These are phyloP conservation scores for Micromys minutus DNA, from an alignment of 2,113 vertebrate genomes.

Conservation along the genomic window DNA sequence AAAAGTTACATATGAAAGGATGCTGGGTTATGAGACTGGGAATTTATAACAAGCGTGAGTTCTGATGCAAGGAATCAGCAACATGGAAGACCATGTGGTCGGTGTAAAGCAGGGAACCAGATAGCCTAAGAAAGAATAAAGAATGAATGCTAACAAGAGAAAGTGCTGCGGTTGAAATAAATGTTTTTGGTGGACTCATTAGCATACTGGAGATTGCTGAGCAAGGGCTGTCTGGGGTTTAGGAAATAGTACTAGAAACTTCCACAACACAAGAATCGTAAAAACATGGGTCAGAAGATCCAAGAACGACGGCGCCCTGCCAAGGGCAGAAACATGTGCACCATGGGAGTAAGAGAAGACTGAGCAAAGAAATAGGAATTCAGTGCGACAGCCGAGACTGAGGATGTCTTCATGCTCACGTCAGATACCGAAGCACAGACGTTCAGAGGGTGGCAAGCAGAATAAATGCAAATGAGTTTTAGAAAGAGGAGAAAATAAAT, in stretches of 20 bases:
- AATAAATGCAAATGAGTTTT: neutral
- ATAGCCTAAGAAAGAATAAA: constrained; percentile 21
- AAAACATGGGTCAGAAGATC: neutral
- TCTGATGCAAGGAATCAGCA: neutral
- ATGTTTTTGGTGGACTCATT: neutral
- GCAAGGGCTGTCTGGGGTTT: constrained; percentile 9
- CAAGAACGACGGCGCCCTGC: neutral
- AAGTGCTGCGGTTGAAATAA: neutral
- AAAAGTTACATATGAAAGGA: neutral
- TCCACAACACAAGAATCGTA: neutral
- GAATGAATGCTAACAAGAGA: neutral
- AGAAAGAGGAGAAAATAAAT: neutral
- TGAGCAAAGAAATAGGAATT: neutral
- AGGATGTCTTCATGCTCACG: neutral
- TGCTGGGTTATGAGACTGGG: neutral
- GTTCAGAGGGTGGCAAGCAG: neutral
- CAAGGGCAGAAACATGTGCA: neutral
- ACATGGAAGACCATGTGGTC: neutral
- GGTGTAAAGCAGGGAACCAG: neutral
- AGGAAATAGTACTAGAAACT: neutral
- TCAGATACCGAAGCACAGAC: constrained; percentile 9
- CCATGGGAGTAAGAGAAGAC: neutral
- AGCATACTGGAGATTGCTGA: neutral
- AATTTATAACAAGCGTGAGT: neutral
- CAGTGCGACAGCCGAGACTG: neutral